These are phyloP conservation scores for Ochropleura plecta DNA, from an alignment of 2,888 invertebrate species.

Conservation along the genomic window DNA sequence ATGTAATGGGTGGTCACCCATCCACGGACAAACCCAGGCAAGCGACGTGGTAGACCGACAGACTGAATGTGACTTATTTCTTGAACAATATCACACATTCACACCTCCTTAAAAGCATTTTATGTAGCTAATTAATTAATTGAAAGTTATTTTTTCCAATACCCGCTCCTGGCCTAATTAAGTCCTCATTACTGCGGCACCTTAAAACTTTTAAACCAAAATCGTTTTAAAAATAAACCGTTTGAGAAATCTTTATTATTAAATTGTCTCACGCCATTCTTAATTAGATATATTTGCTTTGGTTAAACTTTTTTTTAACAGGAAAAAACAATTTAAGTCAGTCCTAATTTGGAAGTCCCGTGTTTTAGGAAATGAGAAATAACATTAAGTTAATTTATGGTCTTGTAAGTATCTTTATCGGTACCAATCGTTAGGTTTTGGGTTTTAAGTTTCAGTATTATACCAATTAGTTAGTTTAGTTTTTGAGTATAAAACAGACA, in stretches of 20 bases:
- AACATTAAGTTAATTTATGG: constrained; percentile 51
- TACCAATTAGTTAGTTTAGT: constrained; percentile 28
- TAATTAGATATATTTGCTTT: constrained; percentile 61
- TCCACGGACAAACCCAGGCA: too few species aligned
- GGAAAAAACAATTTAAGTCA: constrained; percentile 42
- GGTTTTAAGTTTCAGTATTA: constrained; percentile 17
- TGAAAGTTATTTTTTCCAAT: constrained; percentile 22
- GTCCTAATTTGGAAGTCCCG: constrained; percentile 41
- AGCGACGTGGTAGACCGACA: neutral
- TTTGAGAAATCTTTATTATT: constrained; percentile 44
- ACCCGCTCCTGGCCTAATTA: constrained; percentile 38
- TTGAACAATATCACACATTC: constrained; percentile 9
- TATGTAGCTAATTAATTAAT: constrained; percentile 30
- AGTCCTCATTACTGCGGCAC: constrained; percentile 34
- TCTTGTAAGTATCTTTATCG: constrained; percentile 44
- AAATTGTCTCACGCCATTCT: constrained; percentile 60
- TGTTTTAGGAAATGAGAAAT: constrained; percentile 41
- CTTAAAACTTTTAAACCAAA: constrained; percentile 37
- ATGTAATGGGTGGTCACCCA: too few species aligned
- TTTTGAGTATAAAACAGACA: constrained; percentile 34
- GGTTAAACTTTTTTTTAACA: constrained; percentile 45
- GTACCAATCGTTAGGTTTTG: constrained; percentile 21
- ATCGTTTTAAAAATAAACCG: constrained; percentile 22
- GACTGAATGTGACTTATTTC: neutral
- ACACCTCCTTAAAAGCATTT: constrained; percentile 28